Base-by-base conservation (phyloP, 2,888 invertebrate genomes). In the Cerceris ruficornis region DNA sequence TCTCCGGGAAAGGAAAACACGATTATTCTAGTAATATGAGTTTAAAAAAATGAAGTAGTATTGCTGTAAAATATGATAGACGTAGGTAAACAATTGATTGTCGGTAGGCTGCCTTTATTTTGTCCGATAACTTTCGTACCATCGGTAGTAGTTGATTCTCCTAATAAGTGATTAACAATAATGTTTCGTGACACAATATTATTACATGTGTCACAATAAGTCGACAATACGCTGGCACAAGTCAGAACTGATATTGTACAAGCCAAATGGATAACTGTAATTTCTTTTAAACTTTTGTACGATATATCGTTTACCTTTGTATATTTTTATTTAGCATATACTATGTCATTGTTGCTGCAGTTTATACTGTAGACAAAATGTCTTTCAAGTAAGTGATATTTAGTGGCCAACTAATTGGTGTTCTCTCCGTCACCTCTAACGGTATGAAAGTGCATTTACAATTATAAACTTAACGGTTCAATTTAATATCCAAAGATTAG, bases 181-280 rank as follows among this genome's bases (percentile, higher is more conserved):
- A 39, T 62, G 28, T 28, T 69, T 69, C 54, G 57, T 76, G 74
- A 17, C 69, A 72, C 15, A 55, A 66, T 46, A 52, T 49, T 15
- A 9, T 49, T 17, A 59, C 43, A 71, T 55, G 70, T 75, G 62
- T 59, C 55, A 71, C 66, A 57, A 14, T 41, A 69, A 83, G 73
- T 49, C 58, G 86, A 87, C 86, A 87, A 87, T 87, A 87, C 75
- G 64, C 60, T 75, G 71, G 81, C 80, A 82, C 75, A 82, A 78
- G 84, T 86, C 82, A 75, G 77, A 69, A 76, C 79, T 66, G 77
- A 69, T 71, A 57, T 55, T 67, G 52, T 85, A 82, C 39, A 76
- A 81, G 72, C 68, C 66, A 78, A 80, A 75, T 66, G 52, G 8
- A 67, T 74, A 80, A 71, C 46, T 72, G 60, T 75, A 74, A 72